Evolutionary conservation across 2,888 invertebrate species (phyloP).

Genomic region (Nemoura dubitans): DNA sequence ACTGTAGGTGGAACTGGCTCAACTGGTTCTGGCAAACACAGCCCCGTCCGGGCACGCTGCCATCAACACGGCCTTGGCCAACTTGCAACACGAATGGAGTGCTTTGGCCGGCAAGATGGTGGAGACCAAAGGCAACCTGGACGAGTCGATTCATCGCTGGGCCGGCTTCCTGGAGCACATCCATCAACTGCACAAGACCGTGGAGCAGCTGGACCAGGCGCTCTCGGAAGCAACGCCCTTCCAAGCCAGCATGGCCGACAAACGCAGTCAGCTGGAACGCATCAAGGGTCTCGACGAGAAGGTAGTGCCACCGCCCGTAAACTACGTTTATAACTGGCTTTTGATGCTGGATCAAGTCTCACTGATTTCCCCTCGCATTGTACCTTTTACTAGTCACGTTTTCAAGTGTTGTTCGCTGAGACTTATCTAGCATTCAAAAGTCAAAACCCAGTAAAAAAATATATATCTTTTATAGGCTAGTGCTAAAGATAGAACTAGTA

Average conservation of each 20-base stretch:
- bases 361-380: too few relatives aligned
- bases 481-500: too few relatives aligned
- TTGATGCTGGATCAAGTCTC: too few relatives aligned
- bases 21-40: conserved; percentile 89
- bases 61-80: conserved; percentile 83
- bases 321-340: too few relatives aligned
- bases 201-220: conserved; percentile 79
- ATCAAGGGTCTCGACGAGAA: conserved; percentile 88
- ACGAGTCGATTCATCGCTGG: conserved; percentile 92
- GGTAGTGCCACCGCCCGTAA: too few relatives aligned
- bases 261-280: conserved; percentile 84
- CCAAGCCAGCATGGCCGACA: conserved; percentile 85
- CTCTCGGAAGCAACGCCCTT: conserved; percentile 77
- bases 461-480: too few relatives aligned
- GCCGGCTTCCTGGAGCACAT: conserved; percentile 89
- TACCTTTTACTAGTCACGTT: too few relatives aligned
- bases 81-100: conserved; percentile 92
- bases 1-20: conserved; percentile 89
- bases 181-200: conserved; percentile 82
- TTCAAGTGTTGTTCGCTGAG: too few relatives aligned
- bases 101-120: conserved; percentile 86
- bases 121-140: conserved; percentile 86
- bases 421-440: too few relatives aligned
- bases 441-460: too few relatives aligned
- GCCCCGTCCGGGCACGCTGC: conserved; percentile 87